Conservation (phyloP, 2,797 vertebrate genomes). For the Rhinichthys osculus region DNA sequence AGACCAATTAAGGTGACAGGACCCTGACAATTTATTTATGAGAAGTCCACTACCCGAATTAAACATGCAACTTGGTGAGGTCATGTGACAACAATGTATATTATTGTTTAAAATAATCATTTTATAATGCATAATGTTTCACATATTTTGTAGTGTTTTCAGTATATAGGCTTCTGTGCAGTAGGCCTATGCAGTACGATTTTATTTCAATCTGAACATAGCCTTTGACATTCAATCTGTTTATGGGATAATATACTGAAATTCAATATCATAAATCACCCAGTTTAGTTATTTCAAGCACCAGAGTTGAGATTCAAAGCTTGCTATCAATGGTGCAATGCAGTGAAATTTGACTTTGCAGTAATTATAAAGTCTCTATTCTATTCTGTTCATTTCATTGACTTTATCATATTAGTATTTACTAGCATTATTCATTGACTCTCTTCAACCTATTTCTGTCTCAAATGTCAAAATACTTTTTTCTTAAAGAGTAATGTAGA, state of each 20-base stretch:
- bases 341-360: slow-evolving; percentile 26
- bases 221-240: not conserved
- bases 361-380: not conserved
- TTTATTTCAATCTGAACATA: not conserved
- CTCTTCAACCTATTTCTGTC: not conserved
- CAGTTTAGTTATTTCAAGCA: slow-evolving; percentile 3
- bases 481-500: not conserved
- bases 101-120: not conserved
- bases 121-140: not conserved
- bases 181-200: not conserved
- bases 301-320: slow-evolving; percentile 4
- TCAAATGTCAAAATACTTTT: not conserved
- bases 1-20: too few relatives aligned
- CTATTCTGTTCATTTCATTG: not conserved
- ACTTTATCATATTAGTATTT: not conserved
- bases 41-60: not conserved
- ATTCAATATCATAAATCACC: slow-evolving; percentile 8
- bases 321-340: slow-evolving; percentile 2
- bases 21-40: not conserved
- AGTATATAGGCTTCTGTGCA: not conserved
- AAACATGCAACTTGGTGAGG: not conserved
- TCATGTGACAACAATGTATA: not conserved
- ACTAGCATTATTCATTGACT: not conserved
- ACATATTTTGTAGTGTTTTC: not conserved
- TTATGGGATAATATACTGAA: not conserved